phyloP scores from a whole-genome alignment of 2,797 vertebrate species.

The Martes flavigula region DNA sequence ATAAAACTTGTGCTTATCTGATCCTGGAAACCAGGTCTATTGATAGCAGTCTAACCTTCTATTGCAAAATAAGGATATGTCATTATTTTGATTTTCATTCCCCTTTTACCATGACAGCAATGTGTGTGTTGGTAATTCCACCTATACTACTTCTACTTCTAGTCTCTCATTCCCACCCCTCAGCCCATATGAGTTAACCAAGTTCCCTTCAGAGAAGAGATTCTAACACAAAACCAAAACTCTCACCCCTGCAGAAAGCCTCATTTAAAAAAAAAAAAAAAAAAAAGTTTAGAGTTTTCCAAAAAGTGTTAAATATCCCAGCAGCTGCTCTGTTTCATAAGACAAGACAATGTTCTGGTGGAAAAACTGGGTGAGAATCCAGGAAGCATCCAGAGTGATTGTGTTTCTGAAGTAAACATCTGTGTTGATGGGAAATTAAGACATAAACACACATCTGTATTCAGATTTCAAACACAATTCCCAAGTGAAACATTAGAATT shows the following conservation, averaged over 20 bases:
- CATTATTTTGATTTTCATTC: background rate
- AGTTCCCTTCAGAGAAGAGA: slow-evolving; percentile 10
- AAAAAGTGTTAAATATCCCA: slow-evolving; percentile 8
- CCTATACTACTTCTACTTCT: background rate
- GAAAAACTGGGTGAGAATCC: slow-evolving; percentile 46
- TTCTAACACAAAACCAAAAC: slow-evolving; percentile 35
- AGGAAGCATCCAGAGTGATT: slow-evolving; percentile 7
- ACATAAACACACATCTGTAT: slow-evolving; percentile 64
- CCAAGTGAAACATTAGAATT: slow-evolving; percentile 63
- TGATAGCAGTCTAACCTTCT: background rate
- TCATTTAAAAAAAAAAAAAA: background rate
- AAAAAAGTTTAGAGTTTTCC: slow-evolving; percentile 37
- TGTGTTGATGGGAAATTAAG: slow-evolving; percentile 65
- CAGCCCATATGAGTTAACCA: background rate
- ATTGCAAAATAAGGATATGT: background rate
- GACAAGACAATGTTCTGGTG: background rate
- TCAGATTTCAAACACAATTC: slow-evolving; percentile 59
- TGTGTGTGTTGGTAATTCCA: background rate
- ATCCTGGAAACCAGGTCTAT: background rate
- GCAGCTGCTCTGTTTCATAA: slow-evolving; percentile 54
- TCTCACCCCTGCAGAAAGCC: background rate
- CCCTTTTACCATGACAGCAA: background rate
- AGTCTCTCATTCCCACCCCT: background rate
- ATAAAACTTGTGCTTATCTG: background rate
- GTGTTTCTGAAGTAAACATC: slow-evolving; percentile 57